Base-by-base conservation (phyloP, 92 coral and sea anemone genomes). In the Phymanthus crucifer region DNA sequence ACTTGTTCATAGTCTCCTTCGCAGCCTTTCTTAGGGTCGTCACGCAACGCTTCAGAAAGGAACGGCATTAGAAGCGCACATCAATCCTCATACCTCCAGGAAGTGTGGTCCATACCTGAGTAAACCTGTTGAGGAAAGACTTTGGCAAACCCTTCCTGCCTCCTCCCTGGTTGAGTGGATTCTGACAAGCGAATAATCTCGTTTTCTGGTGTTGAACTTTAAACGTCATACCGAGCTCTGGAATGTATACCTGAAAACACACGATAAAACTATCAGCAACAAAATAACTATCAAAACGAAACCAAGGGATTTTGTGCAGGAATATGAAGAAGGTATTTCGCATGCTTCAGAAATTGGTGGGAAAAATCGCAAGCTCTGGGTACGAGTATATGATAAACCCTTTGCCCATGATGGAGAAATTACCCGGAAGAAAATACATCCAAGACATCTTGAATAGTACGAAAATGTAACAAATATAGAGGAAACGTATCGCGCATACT, bases 111-210 rank as follows among this genome's bases (percentile, higher is more conserved):
- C 23, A 54, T 86, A 93, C 97, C 97, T 93, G 95, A 16, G 99
- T 95, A 75, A 95, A 95, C 56, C 99, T 80, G 84, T 95, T 95
- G 27, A 95, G 88, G 80, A 95, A 95, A 11, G 99, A 95, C 79
- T 95, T 95, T 12, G 97, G 99, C 70, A 95, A 82, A 40, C 99
- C 99, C 74, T 95, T 95, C 83, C 99, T 89, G 46, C 98, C 99
- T 10, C 99, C 99, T 48, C 99, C 99, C 73, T 95, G 99, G 84
- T 88, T 91, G 71, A 93, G 84, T 26, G 99, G 99, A 80, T 95
- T 95, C 76, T 95, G 99, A 76, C 99, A 95, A 11, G 99, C 99
- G 77, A 95, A 95, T 81, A 95, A 69, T 70, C 91, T 80, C 8
- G 99, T 95, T 74, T 86, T 85, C 74, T 78, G 84, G 74, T 74